Conservation (phyloP, 2,888 invertebrate genomes). For the Morpho deidamia region DNA sequence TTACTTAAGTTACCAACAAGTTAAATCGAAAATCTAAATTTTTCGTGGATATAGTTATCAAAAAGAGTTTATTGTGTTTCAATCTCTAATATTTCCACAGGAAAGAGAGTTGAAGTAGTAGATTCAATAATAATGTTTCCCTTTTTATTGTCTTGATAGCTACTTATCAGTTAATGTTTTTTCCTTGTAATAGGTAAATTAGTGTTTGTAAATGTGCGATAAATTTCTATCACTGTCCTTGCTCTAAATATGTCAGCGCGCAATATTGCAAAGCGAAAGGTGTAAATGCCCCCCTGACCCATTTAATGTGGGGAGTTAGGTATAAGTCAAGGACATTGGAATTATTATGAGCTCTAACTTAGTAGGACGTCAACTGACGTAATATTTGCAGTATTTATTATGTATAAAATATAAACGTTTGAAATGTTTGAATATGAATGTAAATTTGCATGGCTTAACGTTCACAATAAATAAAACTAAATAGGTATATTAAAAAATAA, state of each 20-base stretch:
- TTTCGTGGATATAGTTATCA: too few species aligned
- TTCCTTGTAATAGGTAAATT: conserved; percentile 1
- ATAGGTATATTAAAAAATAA: too few species aligned
- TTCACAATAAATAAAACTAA: too few species aligned
- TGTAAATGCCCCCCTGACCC: conserved; percentile 30
- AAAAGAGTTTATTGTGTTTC: too few species aligned
- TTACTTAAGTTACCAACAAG: too few species aligned
- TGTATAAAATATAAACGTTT: background rate
- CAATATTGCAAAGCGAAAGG: conserved; percentile 24
- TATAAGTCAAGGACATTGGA: conserved; percentile 56
- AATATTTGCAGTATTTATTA: too few species aligned
- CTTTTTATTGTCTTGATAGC: background rate
- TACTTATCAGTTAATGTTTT: conserved; percentile 2
- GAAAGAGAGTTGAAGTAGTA: too few species aligned
- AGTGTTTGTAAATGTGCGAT: conserved; percentile 22
- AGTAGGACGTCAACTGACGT: background rate
- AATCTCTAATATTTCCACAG: too few species aligned
- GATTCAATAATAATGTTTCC: too few species aligned
- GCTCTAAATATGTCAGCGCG: conserved; percentile 24
- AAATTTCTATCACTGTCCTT: conserved; percentile 25
- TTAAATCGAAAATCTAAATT: too few species aligned
- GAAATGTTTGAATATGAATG: too few species aligned
- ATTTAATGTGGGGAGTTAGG: conserved; percentile 35
- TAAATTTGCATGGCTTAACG: too few species aligned
- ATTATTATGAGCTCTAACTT: conserved; percentile 12